Evolutionary conservation across 2,888 invertebrate species (phyloP), one percentile per base, ranked within the genome.

Genomic region (Ectemnius cavifrons): DNA sequence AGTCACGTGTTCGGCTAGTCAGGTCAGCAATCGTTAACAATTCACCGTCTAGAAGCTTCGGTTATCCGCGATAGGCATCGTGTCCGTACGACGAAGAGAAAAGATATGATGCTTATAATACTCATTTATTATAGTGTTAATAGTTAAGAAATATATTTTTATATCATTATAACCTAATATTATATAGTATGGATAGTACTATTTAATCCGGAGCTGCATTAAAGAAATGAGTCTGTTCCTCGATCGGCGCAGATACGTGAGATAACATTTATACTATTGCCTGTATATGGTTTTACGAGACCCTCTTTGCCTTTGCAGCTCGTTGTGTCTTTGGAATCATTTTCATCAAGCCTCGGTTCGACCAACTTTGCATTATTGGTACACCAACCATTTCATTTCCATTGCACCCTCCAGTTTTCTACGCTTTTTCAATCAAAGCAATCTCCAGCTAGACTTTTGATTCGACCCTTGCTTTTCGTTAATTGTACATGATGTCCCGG

Each of bases 81-180:
- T 89, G 88, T 90, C 85, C 85, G 86, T 72, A 84, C 83, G 77
- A 82, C 73, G 78, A 80, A 73, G 78, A 58, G 70, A 72, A 79
- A 63, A 67, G 76, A 83, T 85, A 87, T 86, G 83, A 89, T 89
- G 90, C 90, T 89, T 89, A 88, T 85, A 90, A 91, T 91, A 91
- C 90, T 90, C 90, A 90, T 90, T 89, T 90, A 90, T 90, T 89
- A 89, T 91, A 91, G 90, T 90, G 91, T 91, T 91, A 91, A 90
- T 86, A 71, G 87, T 89, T 90, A 90, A 91, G 89, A 91, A 90
- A 89, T 91, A 91, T 91, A 91, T 91, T 91, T 91, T 91, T 91
- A 88, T 91, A 91, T 90, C 88, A 90, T 88, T 90, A 89, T 89
- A 89, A 89, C 87, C 85, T 84, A 82, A 64, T 68, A 68, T 70